phyloP scores from a whole-genome alignment of 2,888 invertebrate species.

The Thysanoteuthis rhombus region DNA sequence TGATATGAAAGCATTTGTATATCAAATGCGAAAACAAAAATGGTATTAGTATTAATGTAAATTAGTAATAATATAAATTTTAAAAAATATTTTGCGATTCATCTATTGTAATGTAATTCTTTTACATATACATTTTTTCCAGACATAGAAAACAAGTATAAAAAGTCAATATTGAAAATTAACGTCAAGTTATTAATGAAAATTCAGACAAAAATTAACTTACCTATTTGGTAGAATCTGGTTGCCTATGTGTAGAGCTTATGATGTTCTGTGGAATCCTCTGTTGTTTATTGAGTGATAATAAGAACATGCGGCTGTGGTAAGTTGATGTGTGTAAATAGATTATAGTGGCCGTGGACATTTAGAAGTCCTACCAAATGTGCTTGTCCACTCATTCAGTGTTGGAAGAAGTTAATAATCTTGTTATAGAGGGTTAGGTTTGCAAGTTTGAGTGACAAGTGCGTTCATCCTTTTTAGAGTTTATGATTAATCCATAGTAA shows the following conservation, averaged over 20 bases:
- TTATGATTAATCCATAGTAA: not conserved
- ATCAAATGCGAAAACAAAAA: too few species aligned
- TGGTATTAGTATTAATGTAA: too few species aligned
- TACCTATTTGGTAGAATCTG: not conserved
- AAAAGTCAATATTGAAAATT: too few species aligned
- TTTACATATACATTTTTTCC: too few species aligned
- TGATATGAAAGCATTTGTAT: too few species aligned
- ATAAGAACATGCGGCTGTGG: not conserved
- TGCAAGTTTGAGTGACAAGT: not conserved
- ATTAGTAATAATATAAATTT: too few species aligned
- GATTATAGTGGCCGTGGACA: not conserved
- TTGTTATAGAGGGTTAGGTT: not conserved
- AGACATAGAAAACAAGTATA: too few species aligned
- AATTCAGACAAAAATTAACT: not conserved
- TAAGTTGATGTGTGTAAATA: not conserved
- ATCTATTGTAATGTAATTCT: too few species aligned
- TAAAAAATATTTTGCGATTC: too few species aligned
- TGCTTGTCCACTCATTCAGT: not conserved
- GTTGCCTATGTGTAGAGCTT: not conserved
- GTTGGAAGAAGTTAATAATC: not conserved
- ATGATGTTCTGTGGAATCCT: not conserved
- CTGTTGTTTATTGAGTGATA: not conserved
- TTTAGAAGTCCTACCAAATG: not conserved
- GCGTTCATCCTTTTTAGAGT: not conserved
- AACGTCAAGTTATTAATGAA: not conserved